Conservation (phyloP, 2,888 invertebrate genomes). For the Abrostola tripartita region DNA sequence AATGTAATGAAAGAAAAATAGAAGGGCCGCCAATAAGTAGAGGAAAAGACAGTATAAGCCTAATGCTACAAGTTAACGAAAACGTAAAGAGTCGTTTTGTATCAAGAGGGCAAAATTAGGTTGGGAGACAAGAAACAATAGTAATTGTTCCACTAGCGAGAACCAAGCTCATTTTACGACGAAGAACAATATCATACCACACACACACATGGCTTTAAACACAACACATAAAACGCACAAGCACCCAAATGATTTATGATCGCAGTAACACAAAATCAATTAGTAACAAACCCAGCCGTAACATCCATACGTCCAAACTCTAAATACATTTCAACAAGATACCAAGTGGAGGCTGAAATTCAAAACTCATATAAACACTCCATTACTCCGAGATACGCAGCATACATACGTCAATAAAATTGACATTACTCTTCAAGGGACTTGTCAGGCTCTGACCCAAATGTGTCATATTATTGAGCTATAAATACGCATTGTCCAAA, state of each 20-base stretch:
- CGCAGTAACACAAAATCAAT: constrained; percentile 43
- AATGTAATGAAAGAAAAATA: too few species aligned
- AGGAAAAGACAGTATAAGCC: too few species aligned
- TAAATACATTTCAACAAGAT: constrained; percentile 45
- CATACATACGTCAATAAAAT: constrained; percentile 64
- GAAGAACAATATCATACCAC: too few species aligned
- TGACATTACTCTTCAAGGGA: constrained; percentile 62
- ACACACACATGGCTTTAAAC: background rate
- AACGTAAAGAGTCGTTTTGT: too few species aligned
- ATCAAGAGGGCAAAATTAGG: too few species aligned
- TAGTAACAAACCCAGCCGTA: constrained; percentile 34
- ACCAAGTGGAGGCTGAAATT: constrained; percentile 33
- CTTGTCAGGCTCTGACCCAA: constrained; percentile 69
- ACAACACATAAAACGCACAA: constrained; percentile 3
- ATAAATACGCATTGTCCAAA: constrained; percentile 73
- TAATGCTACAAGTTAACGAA: too few species aligned
- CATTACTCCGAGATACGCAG: constrained; percentile 43
- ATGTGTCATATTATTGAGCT: constrained; percentile 76
- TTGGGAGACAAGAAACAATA: too few species aligned
- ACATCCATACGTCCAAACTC: constrained; percentile 19
- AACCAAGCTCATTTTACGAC: too few species aligned
- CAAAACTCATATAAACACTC: constrained; percentile 55
- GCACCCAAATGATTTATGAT: constrained; percentile 31
- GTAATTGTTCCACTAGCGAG: too few species aligned
- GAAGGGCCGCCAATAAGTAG: too few species aligned